Conservation (phyloP, 2,113 vertebrate genomes). For the Syngnathus typhle region DNA sequence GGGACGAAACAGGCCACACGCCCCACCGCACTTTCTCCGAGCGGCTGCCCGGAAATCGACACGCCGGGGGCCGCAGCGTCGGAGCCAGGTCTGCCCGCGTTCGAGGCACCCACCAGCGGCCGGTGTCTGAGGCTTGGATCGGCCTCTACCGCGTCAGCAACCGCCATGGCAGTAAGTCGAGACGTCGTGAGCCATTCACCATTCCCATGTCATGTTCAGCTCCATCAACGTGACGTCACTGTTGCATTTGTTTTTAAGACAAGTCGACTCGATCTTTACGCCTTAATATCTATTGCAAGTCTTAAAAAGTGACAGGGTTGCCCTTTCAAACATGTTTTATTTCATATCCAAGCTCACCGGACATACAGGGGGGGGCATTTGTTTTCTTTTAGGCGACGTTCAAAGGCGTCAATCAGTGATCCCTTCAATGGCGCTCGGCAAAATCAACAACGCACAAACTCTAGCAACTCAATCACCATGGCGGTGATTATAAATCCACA, state of each 20-base stretch:
- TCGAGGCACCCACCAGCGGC: constrained; percentile 62
- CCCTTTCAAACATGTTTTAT: too few species aligned
- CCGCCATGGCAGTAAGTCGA: constrained; percentile 71
- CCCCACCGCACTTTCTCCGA: constrained; percentile 75
- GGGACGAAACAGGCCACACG: constrained; percentile 68
- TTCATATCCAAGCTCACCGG: too few species aligned
- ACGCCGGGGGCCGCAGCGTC: constrained; percentile 61
- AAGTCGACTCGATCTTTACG: not conserved
- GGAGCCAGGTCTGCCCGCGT: constrained; percentile 63
- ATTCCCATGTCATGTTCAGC: not conserved
- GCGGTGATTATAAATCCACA: too few species aligned
- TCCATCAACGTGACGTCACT: not conserved
- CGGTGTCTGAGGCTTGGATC: constrained; percentile 74
- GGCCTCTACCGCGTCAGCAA: constrained; percentile 74
- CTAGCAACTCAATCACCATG: too few species aligned
- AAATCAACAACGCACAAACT: too few species aligned
- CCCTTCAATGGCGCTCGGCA: too few species aligned
- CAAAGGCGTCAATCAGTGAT: too few species aligned
- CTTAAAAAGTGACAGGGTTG: too few species aligned
- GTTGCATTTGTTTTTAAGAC: not conserved
- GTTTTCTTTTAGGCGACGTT: too few species aligned
- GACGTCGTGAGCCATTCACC: not conserved
- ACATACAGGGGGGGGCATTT: too few species aligned
- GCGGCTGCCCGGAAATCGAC: constrained; percentile 67
- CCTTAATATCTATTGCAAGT: too few species aligned